These are phyloP conservation scores for Sycophaga agraensis DNA, from an alignment of 1,140 invertebrate genomes.

Conservation along the genomic window DNA sequence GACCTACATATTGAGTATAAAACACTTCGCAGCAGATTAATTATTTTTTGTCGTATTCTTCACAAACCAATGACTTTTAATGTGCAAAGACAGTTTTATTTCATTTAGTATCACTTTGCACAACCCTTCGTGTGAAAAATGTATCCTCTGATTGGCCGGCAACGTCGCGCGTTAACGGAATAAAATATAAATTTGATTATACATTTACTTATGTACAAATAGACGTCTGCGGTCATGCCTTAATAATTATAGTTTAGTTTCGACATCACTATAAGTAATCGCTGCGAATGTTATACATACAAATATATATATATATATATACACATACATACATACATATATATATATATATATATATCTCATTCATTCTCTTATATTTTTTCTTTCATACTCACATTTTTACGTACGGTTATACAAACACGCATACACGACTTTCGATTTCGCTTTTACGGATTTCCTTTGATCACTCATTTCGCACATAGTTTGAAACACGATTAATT, in stretches of 20 bases:
- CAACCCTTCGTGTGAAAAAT: not conserved
- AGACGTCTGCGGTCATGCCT: conserved; percentile 15
- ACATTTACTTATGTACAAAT: conserved; percentile 27
- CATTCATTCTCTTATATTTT: not conserved
- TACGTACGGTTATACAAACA: not conserved
- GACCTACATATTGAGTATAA: conserved; percentile 19
- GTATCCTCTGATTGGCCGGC: conserved; percentile 8
- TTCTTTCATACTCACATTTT: conserved; percentile 10
- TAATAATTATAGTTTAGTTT: not conserved
- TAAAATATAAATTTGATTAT: conserved; percentile 24
- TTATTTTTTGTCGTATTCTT: not conserved
- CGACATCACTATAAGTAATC: not conserved
- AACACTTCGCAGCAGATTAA: conserved; percentile 15
- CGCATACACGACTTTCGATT: conserved; percentile 8
- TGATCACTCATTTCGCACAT: conserved; percentile 13
- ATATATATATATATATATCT: conserved; percentile 25
- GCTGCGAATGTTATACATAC: conserved; percentile 3
- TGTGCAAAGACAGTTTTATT: not conserved
- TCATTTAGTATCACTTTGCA: conserved; percentile 12
- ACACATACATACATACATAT: conserved; percentile 23
- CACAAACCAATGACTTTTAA: conserved; percentile 1
- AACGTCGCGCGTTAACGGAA: conserved; percentile 12
- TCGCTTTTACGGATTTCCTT: conserved; percentile 11
- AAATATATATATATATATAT: conserved; percentile 32
- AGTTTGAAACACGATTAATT: conserved; percentile 30